phyloP scores from a whole-genome alignment of 35 echinoderm and acorn worm genomes.

The Apostichopus californicus region DNA sequence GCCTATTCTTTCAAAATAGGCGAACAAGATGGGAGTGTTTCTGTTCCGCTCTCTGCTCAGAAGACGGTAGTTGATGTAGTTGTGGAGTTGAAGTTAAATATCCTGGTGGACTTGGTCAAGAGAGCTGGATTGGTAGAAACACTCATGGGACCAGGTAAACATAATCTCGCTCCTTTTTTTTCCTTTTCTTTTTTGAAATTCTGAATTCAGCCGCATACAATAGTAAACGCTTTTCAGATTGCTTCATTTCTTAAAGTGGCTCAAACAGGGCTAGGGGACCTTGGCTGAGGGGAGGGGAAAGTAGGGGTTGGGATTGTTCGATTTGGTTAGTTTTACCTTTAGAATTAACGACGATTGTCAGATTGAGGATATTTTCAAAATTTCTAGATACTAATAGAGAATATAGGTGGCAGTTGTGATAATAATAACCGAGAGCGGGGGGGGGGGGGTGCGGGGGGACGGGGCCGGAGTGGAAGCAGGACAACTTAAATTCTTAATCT shows the following conservation, averaged over 20 bases:
- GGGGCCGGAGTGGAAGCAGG: not conserved
- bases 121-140: slow-evolving; percentile 11
- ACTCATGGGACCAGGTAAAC: slow-evolving; percentile 7
- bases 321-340: not conserved
- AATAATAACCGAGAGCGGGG: not conserved
- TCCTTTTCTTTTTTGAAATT: not conserved
- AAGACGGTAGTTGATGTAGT: slow-evolving; percentile 25
- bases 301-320: not conserved
- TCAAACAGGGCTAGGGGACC: no score
- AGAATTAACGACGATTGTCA: not conserved
- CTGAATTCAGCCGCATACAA: no score
- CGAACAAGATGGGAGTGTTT: not conserved
- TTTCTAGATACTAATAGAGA: not conserved
- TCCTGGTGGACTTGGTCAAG: not conserved
- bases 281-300: no score
- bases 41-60: not conserved
- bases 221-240: no score
- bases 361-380: not conserved
- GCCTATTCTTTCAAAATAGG: not conserved
- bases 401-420: not conserved
- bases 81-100: not conserved
- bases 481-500: not conserved
- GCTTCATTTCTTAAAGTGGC: no score
- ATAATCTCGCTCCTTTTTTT: not conserved
- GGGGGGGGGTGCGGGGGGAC: no score